These are phyloP conservation scores for Pedionomus torquatus DNA, from an alignment of 2,113 vertebrate species.

Conservation along the genomic window DNA sequence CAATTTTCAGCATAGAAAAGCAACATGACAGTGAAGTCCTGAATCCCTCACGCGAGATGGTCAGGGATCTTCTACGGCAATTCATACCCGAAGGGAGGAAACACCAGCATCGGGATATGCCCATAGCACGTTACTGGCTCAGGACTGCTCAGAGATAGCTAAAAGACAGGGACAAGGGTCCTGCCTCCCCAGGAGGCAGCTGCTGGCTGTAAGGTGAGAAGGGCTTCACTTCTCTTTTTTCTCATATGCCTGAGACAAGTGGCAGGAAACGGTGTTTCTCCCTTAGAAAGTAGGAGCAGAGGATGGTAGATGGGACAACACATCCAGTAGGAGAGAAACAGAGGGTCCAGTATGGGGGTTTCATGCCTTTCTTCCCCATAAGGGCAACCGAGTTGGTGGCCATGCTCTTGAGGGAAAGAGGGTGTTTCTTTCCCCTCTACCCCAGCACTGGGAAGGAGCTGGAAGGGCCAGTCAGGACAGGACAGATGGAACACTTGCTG, in stretches of 20 bases:
- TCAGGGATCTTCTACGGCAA: background rate
- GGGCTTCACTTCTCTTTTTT: background rate
- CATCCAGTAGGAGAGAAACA: background rate
- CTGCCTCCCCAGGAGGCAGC: background rate
- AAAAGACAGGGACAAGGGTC: background rate
- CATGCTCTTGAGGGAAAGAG: background rate
- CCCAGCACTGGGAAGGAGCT: background rate
- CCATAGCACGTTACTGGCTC: background rate
- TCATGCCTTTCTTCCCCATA: background rate
- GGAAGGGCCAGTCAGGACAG: background rate
- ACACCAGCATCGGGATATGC: background rate
- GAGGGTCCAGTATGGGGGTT: background rate
- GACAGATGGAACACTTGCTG: background rate
- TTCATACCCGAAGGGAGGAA: background rate
- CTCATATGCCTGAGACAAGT: too few species aligned
- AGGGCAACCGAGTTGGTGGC: background rate
- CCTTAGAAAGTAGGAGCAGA: background rate
- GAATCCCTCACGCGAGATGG: background rate
- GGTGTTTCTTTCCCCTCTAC: background rate
- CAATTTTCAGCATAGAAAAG: background rate
- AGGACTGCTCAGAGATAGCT: background rate
- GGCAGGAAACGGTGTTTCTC: background rate
- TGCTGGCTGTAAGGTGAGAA: background rate
- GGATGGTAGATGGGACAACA: background rate
- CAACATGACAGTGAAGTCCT: background rate